Evolutionary conservation across 2,797 vertebrate species (phyloP).

Genomic region (Pangasius macronema): DNA sequence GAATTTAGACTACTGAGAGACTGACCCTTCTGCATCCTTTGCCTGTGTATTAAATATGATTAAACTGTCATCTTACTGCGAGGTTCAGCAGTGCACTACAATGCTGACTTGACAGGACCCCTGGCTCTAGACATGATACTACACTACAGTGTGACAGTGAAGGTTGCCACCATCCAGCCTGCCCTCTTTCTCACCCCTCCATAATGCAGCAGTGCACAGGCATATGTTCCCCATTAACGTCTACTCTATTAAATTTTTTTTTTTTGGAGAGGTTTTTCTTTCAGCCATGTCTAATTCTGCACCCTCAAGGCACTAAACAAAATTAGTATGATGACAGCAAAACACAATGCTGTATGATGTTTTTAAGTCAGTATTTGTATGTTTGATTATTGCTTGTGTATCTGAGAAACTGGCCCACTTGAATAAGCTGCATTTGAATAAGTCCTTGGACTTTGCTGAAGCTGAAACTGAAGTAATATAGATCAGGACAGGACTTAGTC

Average conservation of each 20-base stretch:
- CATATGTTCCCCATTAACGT: conserved; percentile 53
- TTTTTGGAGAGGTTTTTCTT: conserved; percentile 43
- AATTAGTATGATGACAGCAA: conserved; percentile 1
- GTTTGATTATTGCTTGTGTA: conserved; percentile 23
- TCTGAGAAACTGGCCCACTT: not conserved
- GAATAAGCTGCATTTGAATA: not conserved
- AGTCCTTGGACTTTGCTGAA: conserved; percentile 8
- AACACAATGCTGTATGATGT: conserved; percentile 9
- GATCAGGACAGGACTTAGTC: not conserved
- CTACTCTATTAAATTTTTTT: conserved; percentile 31
- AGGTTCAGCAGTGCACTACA: conserved; percentile 48
- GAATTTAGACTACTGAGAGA: conserved; percentile 28
- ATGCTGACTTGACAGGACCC: conserved; percentile 44
- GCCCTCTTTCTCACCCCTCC: conserved; percentile 43
- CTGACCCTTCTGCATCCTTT: conserved; percentile 32
- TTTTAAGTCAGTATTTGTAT: conserved; percentile 9
- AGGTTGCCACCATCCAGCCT: conserved; percentile 30
- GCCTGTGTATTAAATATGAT: conserved; percentile 47
- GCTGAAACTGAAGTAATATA: not conserved
- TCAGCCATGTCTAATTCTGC: conserved; percentile 12
- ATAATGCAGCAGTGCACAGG: conserved; percentile 26
- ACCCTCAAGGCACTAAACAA: conserved; percentile 22
- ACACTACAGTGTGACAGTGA: conserved; percentile 12
- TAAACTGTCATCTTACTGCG: conserved; percentile 47
- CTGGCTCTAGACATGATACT: conserved; percentile 30